phyloP scores from a whole-genome alignment of 2,113 vertebrate species.

The Sinosuthora webbiana region DNA sequence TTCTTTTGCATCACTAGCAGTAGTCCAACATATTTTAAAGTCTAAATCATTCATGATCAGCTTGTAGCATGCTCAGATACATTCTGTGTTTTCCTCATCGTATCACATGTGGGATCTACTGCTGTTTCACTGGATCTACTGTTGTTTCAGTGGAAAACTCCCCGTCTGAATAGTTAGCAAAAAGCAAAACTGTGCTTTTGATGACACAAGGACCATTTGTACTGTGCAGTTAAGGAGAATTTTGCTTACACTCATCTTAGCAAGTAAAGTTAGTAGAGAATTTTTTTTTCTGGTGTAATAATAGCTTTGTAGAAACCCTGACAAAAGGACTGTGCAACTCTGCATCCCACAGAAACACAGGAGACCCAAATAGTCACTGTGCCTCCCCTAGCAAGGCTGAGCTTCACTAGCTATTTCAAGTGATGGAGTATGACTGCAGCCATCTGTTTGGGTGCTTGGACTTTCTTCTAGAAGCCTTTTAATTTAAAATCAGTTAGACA shows the following conservation, averaged over 20 bases:
- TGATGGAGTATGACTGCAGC: not conserved
- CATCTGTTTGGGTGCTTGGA: not conserved
- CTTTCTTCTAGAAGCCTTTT: not conserved
- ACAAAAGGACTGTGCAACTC: not conserved
- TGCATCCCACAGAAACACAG: not conserved
- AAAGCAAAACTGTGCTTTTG: not conserved
- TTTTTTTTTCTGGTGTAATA: not conserved
- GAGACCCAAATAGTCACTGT: not conserved
- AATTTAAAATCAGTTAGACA: not conserved
- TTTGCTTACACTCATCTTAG: not conserved
- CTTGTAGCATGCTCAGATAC: fast-evolving
- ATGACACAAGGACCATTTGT: not conserved
- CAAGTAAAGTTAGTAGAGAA: not conserved
- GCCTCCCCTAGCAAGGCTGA: not conserved
- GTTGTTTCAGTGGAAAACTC: not conserved
- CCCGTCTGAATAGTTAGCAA: not conserved
- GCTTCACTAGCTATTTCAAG: not conserved
- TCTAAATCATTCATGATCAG: not conserved
- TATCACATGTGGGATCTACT: not conserved
- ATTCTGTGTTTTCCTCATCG: not conserved
- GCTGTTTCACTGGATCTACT: not conserved
- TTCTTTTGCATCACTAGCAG: not conserved
- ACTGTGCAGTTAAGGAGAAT: not conserved
- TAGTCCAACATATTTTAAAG: not conserved
- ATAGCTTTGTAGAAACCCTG: not conserved